These are phyloP conservation scores for Peromyscus attwateri DNA, from an alignment of 2,797 vertebrate species.

Conservation along the genomic window DNA sequence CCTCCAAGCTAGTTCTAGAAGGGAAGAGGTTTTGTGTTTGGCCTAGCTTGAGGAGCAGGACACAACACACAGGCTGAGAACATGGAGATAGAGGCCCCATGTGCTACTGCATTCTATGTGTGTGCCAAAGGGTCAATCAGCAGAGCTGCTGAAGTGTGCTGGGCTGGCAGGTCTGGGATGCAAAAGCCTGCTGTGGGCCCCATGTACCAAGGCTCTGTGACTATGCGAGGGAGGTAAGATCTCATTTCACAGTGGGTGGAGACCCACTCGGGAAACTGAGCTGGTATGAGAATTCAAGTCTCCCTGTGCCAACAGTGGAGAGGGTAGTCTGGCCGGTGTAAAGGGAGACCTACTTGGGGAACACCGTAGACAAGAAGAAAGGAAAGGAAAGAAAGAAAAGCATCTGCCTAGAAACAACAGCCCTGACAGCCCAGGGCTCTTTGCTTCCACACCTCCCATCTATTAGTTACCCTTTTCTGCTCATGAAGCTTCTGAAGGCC, in stretches of 20 bases:
- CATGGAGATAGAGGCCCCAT: neutral
- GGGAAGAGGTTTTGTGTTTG: neutral
- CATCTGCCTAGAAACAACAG: neutral
- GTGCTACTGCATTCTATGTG: neutral
- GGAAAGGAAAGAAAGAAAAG: neutral
- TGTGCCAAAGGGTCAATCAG: neutral
- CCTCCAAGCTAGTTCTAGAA: neutral
- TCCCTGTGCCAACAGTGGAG: neutral
- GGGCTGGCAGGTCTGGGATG: neutral
- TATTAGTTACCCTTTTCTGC: neutral
- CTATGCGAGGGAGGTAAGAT: neutral
- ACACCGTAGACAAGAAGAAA: neutral
- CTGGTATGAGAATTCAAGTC: neutral
- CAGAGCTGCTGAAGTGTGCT: neutral
- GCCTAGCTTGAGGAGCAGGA: neutral
- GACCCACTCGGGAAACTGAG: neutral
- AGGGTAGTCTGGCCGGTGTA: neutral
- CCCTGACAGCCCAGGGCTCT: neutral
- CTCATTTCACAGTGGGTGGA: neutral
- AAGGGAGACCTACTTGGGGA: neutral
- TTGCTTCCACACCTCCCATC: neutral
- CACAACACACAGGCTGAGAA: neutral
- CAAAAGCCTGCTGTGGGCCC: neutral
- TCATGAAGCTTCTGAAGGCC: neutral
- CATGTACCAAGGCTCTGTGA: neutral